Base-by-base conservation (phyloP, 2,888 invertebrate genomes). In the Coelopa pilipes region DNA sequence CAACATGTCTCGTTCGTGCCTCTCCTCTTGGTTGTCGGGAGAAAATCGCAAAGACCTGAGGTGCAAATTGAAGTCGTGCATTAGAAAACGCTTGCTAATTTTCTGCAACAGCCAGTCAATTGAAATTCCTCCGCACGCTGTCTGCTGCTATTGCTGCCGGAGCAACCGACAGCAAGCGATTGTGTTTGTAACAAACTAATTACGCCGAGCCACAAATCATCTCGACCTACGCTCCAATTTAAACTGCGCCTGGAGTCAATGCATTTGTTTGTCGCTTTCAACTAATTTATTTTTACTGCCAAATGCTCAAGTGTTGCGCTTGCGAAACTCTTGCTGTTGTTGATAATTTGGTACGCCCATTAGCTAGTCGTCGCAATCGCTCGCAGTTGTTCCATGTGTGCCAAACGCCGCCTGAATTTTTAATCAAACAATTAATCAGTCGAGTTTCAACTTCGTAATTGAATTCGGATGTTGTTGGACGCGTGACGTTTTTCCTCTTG, bases 381-480 rank as follows among this genome's bases (percentile, higher is more conserved):
- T 34, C 34, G 7, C 34, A 34, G 34, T 34, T 34, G 34, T 7
- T 34, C 34, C 34, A 34, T 34, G 34, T 34, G 34, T 34, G 34
- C 34, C 49, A 49, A 11, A 34, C 17, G 69, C 49, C 45, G 11
- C 53, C 45, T 69, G 57, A 55, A 69, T 57, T 57, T 57, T 34
- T 69, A 69, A 69, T 57, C n/a, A 34, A 65, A n/a, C 46, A 46
- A 45, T 65, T 65, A 47, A 65, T 65, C 12, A 65, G 17, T 65
- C 46, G 15, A 13, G 46, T 17, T 65, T 45, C 47, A 65, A 65
- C 65, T 46, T 65, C 46, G 45, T 46, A 24, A 21, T 59, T 59
- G 3, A 12, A 19, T 57, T 19, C 57, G 57, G 17, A 19, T 19
- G 34, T 34, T 34, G 34, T 34, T 34, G 34, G 34, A 2, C 34